phyloP scores from a whole-genome alignment of 2,888 invertebrate genomes.

The Eilema depressum region DNA sequence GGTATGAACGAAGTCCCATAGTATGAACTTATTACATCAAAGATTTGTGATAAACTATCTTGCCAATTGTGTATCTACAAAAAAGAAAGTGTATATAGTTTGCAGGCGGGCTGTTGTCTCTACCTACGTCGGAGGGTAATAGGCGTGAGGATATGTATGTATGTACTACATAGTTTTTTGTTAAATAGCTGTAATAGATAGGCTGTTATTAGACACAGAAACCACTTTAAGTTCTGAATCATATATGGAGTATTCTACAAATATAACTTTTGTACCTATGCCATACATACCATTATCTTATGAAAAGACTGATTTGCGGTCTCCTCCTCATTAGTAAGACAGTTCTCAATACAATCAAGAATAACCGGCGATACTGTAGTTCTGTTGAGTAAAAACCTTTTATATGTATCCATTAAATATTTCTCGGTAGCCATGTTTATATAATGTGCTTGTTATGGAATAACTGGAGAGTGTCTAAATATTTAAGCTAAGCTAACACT shows the following conservation, averaged over 20 bases:
- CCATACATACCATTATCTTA: conserved; percentile 72
- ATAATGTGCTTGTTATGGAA: background rate
- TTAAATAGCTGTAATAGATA: no score
- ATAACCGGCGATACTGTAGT: conserved; percentile 56
- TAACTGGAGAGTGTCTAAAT: background rate
- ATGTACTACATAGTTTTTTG: background rate
- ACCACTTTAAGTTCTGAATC: background rate
- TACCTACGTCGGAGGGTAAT: no score
- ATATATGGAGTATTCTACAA: background rate
- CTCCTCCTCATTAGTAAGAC: conserved; percentile 68
- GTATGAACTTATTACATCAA: conserved; percentile 66
- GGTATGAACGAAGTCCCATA: conserved; percentile 67
- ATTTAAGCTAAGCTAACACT: background rate
- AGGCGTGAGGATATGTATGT: no score
- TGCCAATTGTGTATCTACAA: conserved; percentile 75
- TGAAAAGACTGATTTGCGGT: conserved; percentile 70
- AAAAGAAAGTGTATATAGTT: background rate
- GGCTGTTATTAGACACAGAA: no score
- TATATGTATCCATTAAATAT: conserved; percentile 87
- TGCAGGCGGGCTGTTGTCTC: no score
- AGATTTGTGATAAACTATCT: conserved; percentile 59
- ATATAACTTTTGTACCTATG: background rate
- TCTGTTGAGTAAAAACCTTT: conserved; percentile 92
- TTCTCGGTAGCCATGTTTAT: conserved; percentile 31
- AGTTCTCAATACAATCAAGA: conserved; percentile 68